Percentiles rank a stretch among this genome's conserved stretches.
Conservation (phyloP, 2,113 vertebrate genomes). For the Melanocharis versteri region DNA sequence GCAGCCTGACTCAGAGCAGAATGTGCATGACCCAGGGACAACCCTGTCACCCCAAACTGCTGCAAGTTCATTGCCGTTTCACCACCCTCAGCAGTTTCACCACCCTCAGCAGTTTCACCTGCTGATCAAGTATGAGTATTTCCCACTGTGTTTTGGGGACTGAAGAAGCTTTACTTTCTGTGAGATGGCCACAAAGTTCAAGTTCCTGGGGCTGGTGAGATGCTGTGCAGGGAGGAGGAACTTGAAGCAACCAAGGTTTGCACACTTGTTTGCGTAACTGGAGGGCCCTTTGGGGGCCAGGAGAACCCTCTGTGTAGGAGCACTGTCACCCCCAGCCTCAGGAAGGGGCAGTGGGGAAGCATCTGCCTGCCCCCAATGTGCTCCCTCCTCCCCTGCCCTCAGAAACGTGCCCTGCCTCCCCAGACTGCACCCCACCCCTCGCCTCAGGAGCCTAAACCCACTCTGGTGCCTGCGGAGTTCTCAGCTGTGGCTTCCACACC, state of each 20-base stretch:
- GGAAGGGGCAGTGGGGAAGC: neutral
- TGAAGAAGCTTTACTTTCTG: neutral
- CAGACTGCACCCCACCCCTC: neutral
- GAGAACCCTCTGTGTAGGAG: neutral
- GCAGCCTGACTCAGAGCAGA: neutral
- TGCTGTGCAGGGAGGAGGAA: neutral
- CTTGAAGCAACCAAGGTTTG: neutral
- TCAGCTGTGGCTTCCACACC: neutral
- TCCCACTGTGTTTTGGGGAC: rapidly evolving
- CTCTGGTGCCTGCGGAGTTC: rapidly evolving
- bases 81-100: neutral
- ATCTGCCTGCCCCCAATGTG: rapidly evolving
- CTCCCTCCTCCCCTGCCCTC: neutral
- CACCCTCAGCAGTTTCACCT: neutral
- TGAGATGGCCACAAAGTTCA: neutral
- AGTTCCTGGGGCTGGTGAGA: neutral
- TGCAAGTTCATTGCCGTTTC: neutral
- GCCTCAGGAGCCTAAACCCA: rapidly evolving
- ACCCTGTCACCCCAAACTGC: neutral
- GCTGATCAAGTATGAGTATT: neutral
- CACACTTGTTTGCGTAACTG: rapidly evolving
- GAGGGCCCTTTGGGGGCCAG: neutral
- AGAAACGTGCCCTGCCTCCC: neutral
- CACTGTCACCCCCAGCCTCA: neutral
- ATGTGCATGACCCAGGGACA: neutral